Percentiles rank a stretch among this genome's conserved stretches.
Evolutionary conservation across 2,797 vertebrate genomes (phyloP).

Genomic region (Enoplosus armatus): DNA sequence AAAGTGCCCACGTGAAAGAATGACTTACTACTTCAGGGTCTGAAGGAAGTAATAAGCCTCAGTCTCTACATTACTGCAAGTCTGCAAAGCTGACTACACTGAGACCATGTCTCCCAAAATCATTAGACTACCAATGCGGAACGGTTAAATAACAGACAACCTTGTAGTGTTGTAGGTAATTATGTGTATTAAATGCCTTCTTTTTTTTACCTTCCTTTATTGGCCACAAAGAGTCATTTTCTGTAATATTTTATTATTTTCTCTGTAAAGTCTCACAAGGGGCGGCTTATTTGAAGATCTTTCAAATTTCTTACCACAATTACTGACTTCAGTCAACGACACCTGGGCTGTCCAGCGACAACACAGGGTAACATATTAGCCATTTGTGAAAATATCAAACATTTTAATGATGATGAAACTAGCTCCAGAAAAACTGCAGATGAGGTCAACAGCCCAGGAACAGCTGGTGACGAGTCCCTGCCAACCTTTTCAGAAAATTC

Average conservation of each 20-base stretch:
- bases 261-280: not conserved
- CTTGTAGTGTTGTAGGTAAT: not conserved
- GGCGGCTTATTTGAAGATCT: not conserved
- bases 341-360: not conserved
- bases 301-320: not conserved
- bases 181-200: not conserved
- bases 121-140: not conserved
- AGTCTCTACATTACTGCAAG: not conserved
- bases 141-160: not conserved
- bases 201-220: not conserved
- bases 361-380: not conserved
- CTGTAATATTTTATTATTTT: not conserved
- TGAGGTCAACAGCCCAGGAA: not conserved
- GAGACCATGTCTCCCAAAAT: not conserved
- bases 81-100: constrained; percentile 9
- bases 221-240: not conserved
- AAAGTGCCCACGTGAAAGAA: constrained; percentile 22
- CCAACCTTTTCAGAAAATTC: constrained; percentile 7
- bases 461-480: not conserved
- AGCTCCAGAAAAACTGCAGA: not conserved
- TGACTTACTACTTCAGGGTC: constrained; percentile 4
- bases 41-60: constrained; percentile 9
- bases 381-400: not conserved
- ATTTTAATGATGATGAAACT: not conserved
- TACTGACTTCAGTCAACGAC: not conserved